Evolutionary conservation across 1,140 invertebrate genomes (phyloP), one percentile per base, ranked within the genome.

Genomic region (Neuroterus valhalla): DNA sequence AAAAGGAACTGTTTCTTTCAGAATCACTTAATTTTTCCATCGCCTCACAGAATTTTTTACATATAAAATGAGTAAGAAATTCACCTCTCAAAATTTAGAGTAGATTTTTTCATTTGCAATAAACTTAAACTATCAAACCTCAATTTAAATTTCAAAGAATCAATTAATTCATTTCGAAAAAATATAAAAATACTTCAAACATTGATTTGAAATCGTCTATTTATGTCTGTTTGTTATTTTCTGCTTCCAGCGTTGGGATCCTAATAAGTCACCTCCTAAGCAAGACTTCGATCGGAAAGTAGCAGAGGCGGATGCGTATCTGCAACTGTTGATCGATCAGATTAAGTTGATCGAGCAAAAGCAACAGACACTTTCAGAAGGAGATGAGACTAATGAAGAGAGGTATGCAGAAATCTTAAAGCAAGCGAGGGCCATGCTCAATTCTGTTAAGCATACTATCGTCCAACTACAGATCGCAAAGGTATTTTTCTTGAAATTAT

Each of bases 401-500:
- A 87, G 84, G 44, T 91, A 90, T 78, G 75, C 84, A 26, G 80
- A 82, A 55, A 84, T 91, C 67, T 83, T 91, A 15, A 81, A 70
- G 11, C 88, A 89, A 71, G 88, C 89, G 0, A 86, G 89, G 71
- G 82, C 85, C 1, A 87, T 91, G 90, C 80, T 90, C 74, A 88
- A 90, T 89, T 89, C 88, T 80, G 96, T 99, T 78, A 99, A 99
- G 91, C 98, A 99, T 92, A 96, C 97, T 78, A 99, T 99, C 91
- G 97, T 99, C 72, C 93, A 98, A 81, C 92, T 99, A 82, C 98
- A 99, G 93, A 98, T 99, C 89, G 96, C 97, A 76, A 99, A 99
- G 94, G 96, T 97, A 93, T 85, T 78, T 84, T 69, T 66, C 69
- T 67, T 0, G 11, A 44, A 43, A 42, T 10, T 10, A 42, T 72